phyloP scores from a whole-genome alignment of 2,888 invertebrate species.

The Aporophyla nigra region DNA sequence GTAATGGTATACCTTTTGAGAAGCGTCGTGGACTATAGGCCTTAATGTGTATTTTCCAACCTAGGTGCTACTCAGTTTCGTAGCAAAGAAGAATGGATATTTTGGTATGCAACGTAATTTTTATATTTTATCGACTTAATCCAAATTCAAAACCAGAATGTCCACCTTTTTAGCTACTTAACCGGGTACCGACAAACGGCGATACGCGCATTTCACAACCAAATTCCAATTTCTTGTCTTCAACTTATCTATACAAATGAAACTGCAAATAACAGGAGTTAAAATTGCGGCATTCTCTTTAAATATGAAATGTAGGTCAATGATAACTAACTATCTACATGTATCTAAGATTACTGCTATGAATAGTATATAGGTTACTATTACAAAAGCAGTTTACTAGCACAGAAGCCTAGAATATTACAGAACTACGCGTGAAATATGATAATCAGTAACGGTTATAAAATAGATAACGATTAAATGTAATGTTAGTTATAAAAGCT shows the following conservation, averaged over 20 bases:
- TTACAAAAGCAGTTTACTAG: slow-evolving; percentile 33
- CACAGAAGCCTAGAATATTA: slow-evolving; percentile 20
- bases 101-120: not conserved
- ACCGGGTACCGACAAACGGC: slow-evolving; percentile 4
- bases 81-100: slow-evolving; percentile 5
- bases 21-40: not conserved
- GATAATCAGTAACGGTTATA: slow-evolving; percentile 49
- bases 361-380: slow-evolving; percentile 48
- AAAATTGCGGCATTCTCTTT: slow-evolving; percentile 29
- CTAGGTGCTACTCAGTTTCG: not conserved
- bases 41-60: slow-evolving; percentile 7
- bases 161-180: slow-evolving; percentile 24
- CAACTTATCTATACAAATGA: slow-evolving; percentile 24
- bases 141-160: not conserved
- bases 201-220: slow-evolving; percentile 56
- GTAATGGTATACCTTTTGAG: not conserved
- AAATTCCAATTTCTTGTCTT: slow-evolving; percentile 36
- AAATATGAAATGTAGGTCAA: slow-evolving; percentile 50
- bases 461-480: slow-evolving; percentile 33
- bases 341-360: slow-evolving; percentile 51
- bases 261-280: slow-evolving; percentile 33
- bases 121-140: not conserved
- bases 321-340: slow-evolving; percentile 41
- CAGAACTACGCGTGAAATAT: slow-evolving; percentile 38
- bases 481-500: slow-evolving; percentile 25